Percentiles rank a stretch among this genome's conserved stretches.
phyloP scores from a whole-genome alignment of 2,888 invertebrate genomes.

The Geophilus truncorum region DNA sequence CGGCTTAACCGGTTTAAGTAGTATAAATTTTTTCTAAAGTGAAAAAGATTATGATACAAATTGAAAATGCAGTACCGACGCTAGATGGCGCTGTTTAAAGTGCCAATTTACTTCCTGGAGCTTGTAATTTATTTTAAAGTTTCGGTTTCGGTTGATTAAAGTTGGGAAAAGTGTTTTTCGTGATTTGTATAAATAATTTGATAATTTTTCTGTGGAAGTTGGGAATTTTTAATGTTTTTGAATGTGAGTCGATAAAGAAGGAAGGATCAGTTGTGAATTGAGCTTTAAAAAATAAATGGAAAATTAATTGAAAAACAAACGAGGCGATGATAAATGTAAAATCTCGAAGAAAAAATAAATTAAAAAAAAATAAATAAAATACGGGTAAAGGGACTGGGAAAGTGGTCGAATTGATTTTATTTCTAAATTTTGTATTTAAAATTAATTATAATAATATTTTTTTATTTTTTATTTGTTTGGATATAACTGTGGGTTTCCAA shows the following conservation, averaged over 20 bases:
- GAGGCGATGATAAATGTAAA: background rate
- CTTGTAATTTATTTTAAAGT: background rate
- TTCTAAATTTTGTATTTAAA: too few species aligned
- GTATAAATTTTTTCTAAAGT: background rate
- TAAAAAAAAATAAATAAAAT: too few species aligned
- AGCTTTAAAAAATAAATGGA: background rate
- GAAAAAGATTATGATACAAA: background rate
- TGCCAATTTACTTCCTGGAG: background rate
- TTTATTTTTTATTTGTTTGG: too few species aligned
- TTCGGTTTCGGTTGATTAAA: background rate
- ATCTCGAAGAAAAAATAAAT: background rate
- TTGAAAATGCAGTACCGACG: background rate
- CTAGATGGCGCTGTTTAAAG: background rate
- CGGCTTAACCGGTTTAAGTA: background rate
- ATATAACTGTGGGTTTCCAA: too few species aligned
- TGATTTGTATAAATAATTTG: background rate
- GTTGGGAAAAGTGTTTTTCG: too few species aligned
- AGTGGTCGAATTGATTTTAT: too few species aligned
- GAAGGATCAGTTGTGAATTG: background rate
- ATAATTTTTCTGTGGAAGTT: background rate
- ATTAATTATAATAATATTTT: too few species aligned
- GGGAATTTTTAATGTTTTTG: background rate
- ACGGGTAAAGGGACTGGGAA: too few species aligned
- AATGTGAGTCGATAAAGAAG: background rate
- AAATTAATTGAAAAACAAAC: constrained; percentile 11